phyloP scores from a whole-genome alignment of 1,140 invertebrate genomes.

The Phenacoccus solenopsis region DNA sequence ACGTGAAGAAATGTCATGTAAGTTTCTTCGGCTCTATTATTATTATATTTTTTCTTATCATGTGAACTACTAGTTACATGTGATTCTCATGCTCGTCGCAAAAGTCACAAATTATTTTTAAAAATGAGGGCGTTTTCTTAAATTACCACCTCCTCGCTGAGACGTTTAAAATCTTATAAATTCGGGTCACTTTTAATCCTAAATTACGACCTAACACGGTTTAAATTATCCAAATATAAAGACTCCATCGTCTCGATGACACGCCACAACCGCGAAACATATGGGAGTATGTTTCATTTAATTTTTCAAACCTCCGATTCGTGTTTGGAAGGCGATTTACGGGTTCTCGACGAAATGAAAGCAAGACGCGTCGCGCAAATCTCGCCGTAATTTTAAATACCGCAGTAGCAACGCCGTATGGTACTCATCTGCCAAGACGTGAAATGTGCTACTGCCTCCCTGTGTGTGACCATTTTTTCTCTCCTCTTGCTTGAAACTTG shows the following conservation, averaged over 20 bases:
- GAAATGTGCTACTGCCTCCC: background rate
- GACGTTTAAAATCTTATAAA: background rate
- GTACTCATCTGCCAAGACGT: background rate
- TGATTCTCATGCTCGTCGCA: too few relatives aligned
- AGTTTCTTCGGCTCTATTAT: too few relatives aligned
- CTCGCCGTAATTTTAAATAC: background rate
- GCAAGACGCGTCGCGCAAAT: background rate
- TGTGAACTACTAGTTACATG: too few relatives aligned
- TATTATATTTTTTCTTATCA: too few relatives aligned
- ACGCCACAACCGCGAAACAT: background rate
- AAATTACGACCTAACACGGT: too few relatives aligned
- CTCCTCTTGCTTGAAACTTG: background rate
- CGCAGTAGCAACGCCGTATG: background rate
- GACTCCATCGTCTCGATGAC: too few relatives aligned
- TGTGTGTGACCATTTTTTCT: slow-evolving; percentile 1
- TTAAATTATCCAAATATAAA: too few relatives aligned
- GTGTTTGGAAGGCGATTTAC: background rate
- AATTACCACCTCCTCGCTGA: too few relatives aligned
- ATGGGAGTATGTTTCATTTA: background rate
- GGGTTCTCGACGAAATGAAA: background rate
- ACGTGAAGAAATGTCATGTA: too few relatives aligned
- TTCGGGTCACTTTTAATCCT: too few relatives aligned
- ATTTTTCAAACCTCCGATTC: background rate
- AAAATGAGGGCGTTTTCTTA: too few relatives aligned
- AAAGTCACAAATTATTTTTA: too few relatives aligned